Conservation (phyloP, 1,140 invertebrate species). For the Drosophila mojavensis region DNA sequence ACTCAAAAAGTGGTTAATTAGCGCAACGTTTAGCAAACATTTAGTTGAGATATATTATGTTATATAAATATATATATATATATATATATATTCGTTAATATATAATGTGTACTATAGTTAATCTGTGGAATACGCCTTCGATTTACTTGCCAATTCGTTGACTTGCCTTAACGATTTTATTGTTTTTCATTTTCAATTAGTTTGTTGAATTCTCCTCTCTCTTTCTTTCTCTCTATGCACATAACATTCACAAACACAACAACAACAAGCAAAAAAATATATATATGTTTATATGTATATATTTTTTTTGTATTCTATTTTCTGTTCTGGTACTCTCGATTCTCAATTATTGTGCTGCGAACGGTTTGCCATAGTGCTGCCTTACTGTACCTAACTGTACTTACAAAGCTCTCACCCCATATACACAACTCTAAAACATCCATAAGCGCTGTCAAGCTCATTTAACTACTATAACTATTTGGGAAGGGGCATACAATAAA, state of each 20-base stretch:
- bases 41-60: slow-evolving; percentile 29
- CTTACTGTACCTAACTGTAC: slow-evolving; percentile 53
- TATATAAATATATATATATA: neutral
- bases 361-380: slow-evolving; percentile 39
- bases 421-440: slow-evolving; percentile 19
- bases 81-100: slow-evolving; percentile 27
- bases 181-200: slow-evolving; percentile 45
- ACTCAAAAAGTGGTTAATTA: slow-evolving; percentile 30
- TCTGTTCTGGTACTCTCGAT: slow-evolving; percentile 57
- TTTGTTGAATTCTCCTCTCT: slow-evolving; percentile 1
- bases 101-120: slow-evolving; percentile 25
- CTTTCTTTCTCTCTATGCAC: slow-evolving; percentile 1
- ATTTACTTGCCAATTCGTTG: slow-evolving; percentile 57
- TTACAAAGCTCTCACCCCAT: slow-evolving; percentile 70
- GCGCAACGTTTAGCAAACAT: slow-evolving; percentile 64
- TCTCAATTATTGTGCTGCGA: slow-evolving; percentile 68
- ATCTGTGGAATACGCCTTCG: slow-evolving; percentile 16
- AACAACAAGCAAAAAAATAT: slow-evolving; percentile 71
- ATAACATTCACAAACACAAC: slow-evolving; percentile 71
- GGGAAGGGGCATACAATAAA: slow-evolving; percentile 2
- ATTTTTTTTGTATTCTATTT: neutral
- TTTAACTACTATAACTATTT: slow-evolving; percentile 49
- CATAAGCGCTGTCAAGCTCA: slow-evolving; percentile 52
- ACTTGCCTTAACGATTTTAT: slow-evolving; percentile 58
- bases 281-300: slow-evolving; percentile 40